Base-by-base conservation (phyloP, 2,888 invertebrate genomes). In the Dolichopus griseipennis region DNA sequence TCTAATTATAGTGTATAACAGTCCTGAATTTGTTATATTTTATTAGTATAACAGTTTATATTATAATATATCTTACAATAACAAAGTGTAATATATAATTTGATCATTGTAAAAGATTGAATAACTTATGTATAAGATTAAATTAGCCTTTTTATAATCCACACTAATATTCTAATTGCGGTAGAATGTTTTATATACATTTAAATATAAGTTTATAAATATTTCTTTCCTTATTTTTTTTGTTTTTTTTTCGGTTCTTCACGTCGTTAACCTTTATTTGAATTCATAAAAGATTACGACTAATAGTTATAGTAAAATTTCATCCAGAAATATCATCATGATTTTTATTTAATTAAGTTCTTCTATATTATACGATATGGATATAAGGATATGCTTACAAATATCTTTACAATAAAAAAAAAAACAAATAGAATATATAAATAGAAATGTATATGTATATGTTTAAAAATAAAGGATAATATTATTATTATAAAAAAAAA, bases 281-380 rank as follows among this genome's bases (percentile, higher is more conserved):
- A 52, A 52, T 52, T 52, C 52, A 52, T 52, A 52, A 52, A 52
- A 52, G 52, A 52, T 52, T 52, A 52, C 18, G 52, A 52, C 52
- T n/a, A 18, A 12, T 18, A 52, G 52, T 52, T n/a, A 52, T 52
- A 52, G n/a, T 52, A 18, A 52, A 18, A 18, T 7, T 52, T 52
- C 18, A 18, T 52, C 15, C 15, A n/a, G 18, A 18, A 52, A 52
- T 52, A 52, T 52, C 18, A 18, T 52, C 52, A 52, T 52, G 52
- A 52, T 52, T 52, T 52, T 52, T 52, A 52, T 52, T 52, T 52
- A 52, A 52, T 52, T 52, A 52, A 52, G 52, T 52, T 52, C 52
- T 52, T 52, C 52, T 12, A n/a, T 52, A 15, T n/a, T n/a, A 52
- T 18, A n/a, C 15, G 1, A n/a, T 41, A 52, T 18, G 52, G 15